phyloP scores from a whole-genome alignment of 1,140 invertebrate genomes.

The Chironomus striatipennis region DNA sequence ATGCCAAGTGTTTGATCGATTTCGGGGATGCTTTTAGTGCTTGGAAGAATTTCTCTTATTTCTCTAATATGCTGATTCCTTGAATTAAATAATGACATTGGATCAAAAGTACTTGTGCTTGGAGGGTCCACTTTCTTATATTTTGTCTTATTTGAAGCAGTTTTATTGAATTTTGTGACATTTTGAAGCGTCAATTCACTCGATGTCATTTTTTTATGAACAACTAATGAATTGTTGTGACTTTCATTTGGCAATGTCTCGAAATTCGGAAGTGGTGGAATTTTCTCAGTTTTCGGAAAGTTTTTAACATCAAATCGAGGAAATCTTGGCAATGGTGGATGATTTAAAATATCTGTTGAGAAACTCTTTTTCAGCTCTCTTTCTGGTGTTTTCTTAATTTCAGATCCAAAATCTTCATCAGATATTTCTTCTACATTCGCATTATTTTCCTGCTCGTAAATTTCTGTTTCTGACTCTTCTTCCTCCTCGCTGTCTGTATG shows the following conservation, averaged over 20 bases:
- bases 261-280: no score
- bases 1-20: conserved; percentile 36
- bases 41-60: no score
- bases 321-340: neutral
- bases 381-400: neutral
- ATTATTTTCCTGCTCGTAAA: no score
- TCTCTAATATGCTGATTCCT: no score
- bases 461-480: neutral
- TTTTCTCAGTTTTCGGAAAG: neutral
- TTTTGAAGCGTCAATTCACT: neutral
- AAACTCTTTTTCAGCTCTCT: neutral
- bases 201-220: neutral
- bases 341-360: neutral
- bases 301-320: neutral
- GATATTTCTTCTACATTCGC: no score
- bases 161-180: neutral
- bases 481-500: neutral
- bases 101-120: no score
- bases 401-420: no score
- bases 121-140: no score
- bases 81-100: no score
- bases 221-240: no score
- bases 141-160: neutral
- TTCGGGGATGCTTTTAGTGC: neutral
- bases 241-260: no score